A percentile compares a stretch with the other conserved stretches of the same genome.
Evolutionary conservation across 2,888 invertebrate genomes (phyloP).

Genomic region (Altica lythri): DNA sequence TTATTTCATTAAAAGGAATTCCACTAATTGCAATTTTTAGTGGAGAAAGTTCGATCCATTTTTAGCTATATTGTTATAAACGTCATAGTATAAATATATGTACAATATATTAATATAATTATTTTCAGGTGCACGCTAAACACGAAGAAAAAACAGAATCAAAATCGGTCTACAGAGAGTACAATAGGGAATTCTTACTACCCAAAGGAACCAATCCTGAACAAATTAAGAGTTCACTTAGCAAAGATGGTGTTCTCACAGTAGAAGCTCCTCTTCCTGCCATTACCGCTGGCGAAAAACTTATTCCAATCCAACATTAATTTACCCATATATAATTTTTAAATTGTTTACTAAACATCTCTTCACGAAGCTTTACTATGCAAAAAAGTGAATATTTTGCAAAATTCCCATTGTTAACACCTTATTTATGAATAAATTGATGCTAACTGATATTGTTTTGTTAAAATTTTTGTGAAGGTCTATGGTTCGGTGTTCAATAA

Average conservation of each 20-base stretch:
- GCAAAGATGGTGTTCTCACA: conserved; percentile 94
- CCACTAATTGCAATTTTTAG: no score
- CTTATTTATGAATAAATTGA: conserved; percentile 26
- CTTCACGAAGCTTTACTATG: conserved; percentile 21
- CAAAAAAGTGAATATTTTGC: conserved; percentile 14
- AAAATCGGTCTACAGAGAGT: conserved; percentile 96
- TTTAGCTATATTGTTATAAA: no score
- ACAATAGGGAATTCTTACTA: conserved; percentile 95
- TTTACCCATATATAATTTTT: conserved; percentile 8
- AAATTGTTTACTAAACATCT: conserved; percentile 27
- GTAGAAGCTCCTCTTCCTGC: conserved; percentile 96
- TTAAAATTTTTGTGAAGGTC: conserved; percentile 29
- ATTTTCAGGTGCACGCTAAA: conserved; percentile 89
- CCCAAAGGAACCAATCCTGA: conserved; percentile 97
- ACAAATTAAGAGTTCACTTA: conserved; percentile 92
- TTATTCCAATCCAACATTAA: conserved; percentile 80
- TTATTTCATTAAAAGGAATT: no score
- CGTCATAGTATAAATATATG: no score
- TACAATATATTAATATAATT: no score
- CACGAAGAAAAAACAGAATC: conserved; percentile 98
- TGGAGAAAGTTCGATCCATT: no score
- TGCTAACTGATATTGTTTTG: conserved; percentile 28
- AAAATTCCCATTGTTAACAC: conserved; percentile 17
- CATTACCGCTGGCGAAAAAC: conserved; percentile 76
- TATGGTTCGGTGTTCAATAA: conserved; percentile 29